These are phyloP conservation scores for Ailurus styani DNA, from an alignment of 2,113 vertebrate genomes.

Conservation along the genomic window DNA sequence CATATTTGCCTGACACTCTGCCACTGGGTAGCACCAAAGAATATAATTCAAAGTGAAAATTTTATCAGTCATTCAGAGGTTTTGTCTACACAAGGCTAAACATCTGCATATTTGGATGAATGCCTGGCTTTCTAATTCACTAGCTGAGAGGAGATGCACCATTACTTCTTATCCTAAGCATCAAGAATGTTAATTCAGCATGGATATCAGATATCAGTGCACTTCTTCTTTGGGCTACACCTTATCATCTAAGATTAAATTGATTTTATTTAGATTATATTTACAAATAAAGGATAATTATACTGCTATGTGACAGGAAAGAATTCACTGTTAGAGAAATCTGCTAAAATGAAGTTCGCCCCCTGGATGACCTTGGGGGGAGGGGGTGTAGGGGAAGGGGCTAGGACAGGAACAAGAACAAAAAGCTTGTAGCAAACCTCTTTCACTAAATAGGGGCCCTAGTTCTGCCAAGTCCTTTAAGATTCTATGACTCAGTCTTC, in stretches of 20 bases:
- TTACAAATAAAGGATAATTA: slow-evolving; percentile 55
- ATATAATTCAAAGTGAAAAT: slow-evolving; percentile 19
- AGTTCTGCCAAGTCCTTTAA: background rate
- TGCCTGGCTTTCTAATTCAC: slow-evolving; percentile 34
- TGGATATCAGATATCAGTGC: background rate
- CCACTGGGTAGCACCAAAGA: background rate
- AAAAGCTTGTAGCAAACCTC: background rate
- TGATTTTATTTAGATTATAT: slow-evolving; percentile 57
- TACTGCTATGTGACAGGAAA: slow-evolving; percentile 42
- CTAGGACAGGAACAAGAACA: background rate
- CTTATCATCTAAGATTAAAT: slow-evolving; percentile 58
- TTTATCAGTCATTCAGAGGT: slow-evolving; percentile 9
- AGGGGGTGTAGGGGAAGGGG: too few relatives aligned
- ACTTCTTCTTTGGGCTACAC: slow-evolving; percentile 26
- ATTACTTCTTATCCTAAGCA: slow-evolving; percentile 31
- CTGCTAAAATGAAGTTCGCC: background rate
- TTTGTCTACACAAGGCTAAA: slow-evolving; percentile 34
- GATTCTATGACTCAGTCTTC: background rate
- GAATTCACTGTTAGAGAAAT: slow-evolving; percentile 4
- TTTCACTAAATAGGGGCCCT: background rate
- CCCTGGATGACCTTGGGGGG: background rate
- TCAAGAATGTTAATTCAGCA: slow-evolving; percentile 29
- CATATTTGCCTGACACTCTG: background rate
- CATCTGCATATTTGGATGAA: slow-evolving; percentile 55
- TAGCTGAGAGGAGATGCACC: background rate